These are phyloP conservation scores for Allochrocebus solatus DNA, from an alignment of 2,797 vertebrate species.

Conservation along the genomic window DNA sequence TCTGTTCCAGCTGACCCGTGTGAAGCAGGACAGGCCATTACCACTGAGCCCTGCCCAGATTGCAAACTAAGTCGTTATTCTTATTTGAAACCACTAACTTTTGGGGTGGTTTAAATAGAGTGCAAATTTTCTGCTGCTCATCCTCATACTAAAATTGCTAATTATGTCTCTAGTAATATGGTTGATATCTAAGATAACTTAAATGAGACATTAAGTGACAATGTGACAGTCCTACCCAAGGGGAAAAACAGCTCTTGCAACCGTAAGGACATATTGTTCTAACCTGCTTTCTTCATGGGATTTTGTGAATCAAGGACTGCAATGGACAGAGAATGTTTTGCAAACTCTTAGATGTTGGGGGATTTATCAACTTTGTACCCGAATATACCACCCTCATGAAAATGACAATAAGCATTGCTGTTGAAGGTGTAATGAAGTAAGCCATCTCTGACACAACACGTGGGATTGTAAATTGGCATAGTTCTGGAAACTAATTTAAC, in stretches of 20 bases:
- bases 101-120: not conserved
- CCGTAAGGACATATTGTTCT: not conserved
- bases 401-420: accelerated
- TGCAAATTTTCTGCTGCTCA: not conserved
- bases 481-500: not conserved
- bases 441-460: not conserved
- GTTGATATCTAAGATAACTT: not conserved
- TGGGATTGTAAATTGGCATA: not conserved
- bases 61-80: not conserved
- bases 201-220: not conserved
- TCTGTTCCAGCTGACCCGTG: not conserved
- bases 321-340: not conserved
- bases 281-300: too few relatives aligned
- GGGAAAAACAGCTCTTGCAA: not conserved
- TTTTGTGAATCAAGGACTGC: not conserved
- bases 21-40: not conserved
- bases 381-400: not conserved
- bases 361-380: not conserved
- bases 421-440: not conserved
- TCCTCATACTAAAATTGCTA: not conserved
- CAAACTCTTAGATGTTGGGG: not conserved
- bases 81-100: not conserved
- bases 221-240: not conserved
- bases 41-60: not conserved
- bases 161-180: not conserved